Evolutionary conservation across 2,888 invertebrate genomes (phyloP).

Genomic region (Noctua fimbriata): DNA sequence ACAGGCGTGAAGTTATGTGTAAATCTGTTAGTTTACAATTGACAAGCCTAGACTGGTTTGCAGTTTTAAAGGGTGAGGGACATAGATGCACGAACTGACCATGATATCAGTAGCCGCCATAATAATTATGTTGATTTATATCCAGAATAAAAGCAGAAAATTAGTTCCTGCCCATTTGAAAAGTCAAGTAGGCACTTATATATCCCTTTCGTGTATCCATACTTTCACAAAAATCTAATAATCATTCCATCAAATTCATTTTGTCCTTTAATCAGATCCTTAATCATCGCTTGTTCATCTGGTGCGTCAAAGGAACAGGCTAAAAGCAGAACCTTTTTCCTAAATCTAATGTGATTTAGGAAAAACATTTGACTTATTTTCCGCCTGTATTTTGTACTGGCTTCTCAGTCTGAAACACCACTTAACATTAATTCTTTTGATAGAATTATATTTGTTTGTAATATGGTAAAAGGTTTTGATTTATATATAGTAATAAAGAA

Average conservation of each 20-base stretch:
- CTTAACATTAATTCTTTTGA: constrained; percentile 1
- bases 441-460: constrained; percentile 8
- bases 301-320: background rate
- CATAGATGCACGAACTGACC: too few relatives aligned
- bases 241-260: background rate
- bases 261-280: background rate
- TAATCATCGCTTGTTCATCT: constrained; percentile 1
- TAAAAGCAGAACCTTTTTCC: background rate
- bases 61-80: too few relatives aligned
- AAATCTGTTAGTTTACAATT: background rate
- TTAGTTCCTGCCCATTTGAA: too few relatives aligned
- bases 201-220: too few relatives aligned
- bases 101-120: too few relatives aligned
- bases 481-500: background rate
- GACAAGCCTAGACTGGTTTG: too few relatives aligned
- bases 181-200: too few relatives aligned
- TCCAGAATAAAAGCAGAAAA: too few relatives aligned
- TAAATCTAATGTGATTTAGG: constrained; percentile 8
- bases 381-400: background rate
- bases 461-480: background rate
- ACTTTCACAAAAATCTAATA: background rate
- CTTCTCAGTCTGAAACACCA: background rate
- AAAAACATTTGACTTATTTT: constrained; percentile 9
- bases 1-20: too few relatives aligned
- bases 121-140: too few relatives aligned